Base-by-base conservation (phyloP, 2,888 invertebrate species). In the Atethmia centrago region DNA sequence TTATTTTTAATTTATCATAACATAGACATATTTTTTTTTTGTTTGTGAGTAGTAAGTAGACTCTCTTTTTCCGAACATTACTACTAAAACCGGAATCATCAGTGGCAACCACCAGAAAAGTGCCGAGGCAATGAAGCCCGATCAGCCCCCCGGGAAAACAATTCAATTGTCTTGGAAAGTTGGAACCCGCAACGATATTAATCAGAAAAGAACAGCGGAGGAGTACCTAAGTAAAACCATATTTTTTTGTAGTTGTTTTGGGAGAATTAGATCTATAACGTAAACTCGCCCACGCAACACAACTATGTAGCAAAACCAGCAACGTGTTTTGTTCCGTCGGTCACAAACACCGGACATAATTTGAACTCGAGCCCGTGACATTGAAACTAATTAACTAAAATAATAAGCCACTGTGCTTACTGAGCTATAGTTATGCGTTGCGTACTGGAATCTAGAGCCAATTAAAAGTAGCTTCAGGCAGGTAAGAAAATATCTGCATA, bases 321-420 rank as follows among this genome's bases (percentile, higher is more conserved):
- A 69, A 59, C n/a, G n/a, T 36, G 21, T 53, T 14, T 2, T 25
- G 36, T 40, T 28, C 21, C 25, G 4, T 49, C 49, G 40, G 21
- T 47, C 58, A 40, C n/a, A 56, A 53, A 53, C n/a, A n/a, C n/a
- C n/a, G 53, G 51, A 64, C 74, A 58, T 51, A 31, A 51, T 53
- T 51, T 53, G 25, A 70, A 61, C 40, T 25, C 47, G 21, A 61
- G 47, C 78, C 40, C 53, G 47, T 51, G 58, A 74, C 19, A 58
- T 40, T 19, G 51, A 58, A 31, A 59, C 12, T 45, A 58, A 45
- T 53, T 67, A 63, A 7, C 40, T 36, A 36, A 28, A 42, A n/a
- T n/a, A n/a, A n/a, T n/a, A 16, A 42, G 61, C 36, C 19, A 40
- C 45, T 74, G 61, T 36, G 36, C 31, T 47, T 21, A 53, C 45